Conservation (phyloP, 2,888 invertebrate genomes). For the Stegana nigrithorax region DNA sequence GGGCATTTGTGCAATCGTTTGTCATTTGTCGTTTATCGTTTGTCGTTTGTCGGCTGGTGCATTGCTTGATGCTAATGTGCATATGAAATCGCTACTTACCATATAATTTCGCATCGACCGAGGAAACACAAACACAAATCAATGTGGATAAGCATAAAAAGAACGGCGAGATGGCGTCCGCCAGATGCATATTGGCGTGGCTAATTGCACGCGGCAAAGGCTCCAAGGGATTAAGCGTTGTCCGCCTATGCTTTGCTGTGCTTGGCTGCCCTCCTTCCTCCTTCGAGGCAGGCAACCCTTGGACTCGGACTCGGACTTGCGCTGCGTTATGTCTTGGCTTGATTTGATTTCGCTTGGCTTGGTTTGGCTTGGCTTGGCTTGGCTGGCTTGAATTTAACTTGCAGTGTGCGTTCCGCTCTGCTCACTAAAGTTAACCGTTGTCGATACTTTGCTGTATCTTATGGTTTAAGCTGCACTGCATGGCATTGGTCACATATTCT, state of each 20-base stretch:
- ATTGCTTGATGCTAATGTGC: background rate
- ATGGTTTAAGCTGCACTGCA: constrained; percentile 39
- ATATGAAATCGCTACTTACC: constrained; percentile 31
- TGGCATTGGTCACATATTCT: constrained; percentile 36
- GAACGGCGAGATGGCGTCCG: too few species aligned
- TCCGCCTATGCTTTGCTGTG: too few species aligned
- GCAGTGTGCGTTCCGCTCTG: background rate
- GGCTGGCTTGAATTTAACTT: too few species aligned
- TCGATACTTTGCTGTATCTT: constrained; percentile 51
- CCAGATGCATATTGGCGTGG: background rate
- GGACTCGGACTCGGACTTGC: too few species aligned
- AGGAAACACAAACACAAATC: constrained; percentile 49
- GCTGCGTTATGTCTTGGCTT: too few species aligned
- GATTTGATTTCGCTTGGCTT: too few species aligned
- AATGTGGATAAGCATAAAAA: constrained; percentile 40
- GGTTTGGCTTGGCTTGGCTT: too few species aligned
- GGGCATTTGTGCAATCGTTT: too few species aligned
- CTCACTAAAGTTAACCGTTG: constrained; percentile 44
- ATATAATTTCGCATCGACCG: constrained; percentile 32
- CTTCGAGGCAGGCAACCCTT: too few species aligned
- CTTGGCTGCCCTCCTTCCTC: too few species aligned
- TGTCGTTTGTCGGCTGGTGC: background rate
- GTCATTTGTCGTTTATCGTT: background rate
- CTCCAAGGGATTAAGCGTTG: too few species aligned
- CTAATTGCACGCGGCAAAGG: too few species aligned